Evolutionary conservation across 2,113 vertebrate species (phyloP).

Genomic region (Austrofundulus limnaeus): DNA sequence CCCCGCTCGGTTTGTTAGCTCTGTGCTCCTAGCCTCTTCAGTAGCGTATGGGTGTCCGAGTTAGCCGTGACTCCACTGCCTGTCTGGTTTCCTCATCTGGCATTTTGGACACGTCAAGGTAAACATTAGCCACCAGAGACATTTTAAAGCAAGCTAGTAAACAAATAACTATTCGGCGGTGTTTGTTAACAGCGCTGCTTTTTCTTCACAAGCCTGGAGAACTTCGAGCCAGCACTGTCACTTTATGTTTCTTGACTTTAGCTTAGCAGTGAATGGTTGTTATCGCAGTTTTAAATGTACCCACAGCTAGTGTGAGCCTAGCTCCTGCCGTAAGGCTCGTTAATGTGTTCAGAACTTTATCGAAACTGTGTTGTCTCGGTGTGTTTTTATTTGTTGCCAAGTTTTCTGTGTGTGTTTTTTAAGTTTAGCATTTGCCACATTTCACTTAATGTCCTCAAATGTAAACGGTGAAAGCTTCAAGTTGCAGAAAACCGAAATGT

Average conservation of each 20-base stretch:
- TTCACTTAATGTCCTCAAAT: background rate
- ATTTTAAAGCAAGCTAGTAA: conserved; percentile 7
- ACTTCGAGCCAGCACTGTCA: conserved; percentile 15
- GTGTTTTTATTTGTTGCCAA: background rate
- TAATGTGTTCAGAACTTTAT: background rate
- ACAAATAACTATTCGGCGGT: background rate
- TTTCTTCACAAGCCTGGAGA: conserved; percentile 4
- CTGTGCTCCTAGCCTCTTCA: conserved; percentile 32
- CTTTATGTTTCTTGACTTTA: conserved; percentile 20
- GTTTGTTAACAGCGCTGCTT: background rate
- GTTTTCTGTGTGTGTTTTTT: too few species aligned
- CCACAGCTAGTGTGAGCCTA: conserved; percentile 14
- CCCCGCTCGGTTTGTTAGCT: conserved; percentile 24
- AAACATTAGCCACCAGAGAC: conserved; percentile 51
- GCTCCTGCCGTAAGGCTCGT: conserved; percentile 4
- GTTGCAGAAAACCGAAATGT: background rate
- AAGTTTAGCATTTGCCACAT: background rate
- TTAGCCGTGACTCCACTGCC: conserved; percentile 68
- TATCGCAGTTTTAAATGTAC: conserved; percentile 6
- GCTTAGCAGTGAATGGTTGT: conserved; percentile 9
- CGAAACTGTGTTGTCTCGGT: background rate
- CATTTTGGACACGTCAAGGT: conserved; percentile 79
- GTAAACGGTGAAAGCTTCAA: background rate
- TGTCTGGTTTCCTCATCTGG: conserved; percentile 64
- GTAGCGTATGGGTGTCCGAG: conserved; percentile 67